These are phyloP conservation scores for Oligia fasciuncula DNA, from an alignment of 2,888 invertebrate species.

Conservation along the genomic window DNA sequence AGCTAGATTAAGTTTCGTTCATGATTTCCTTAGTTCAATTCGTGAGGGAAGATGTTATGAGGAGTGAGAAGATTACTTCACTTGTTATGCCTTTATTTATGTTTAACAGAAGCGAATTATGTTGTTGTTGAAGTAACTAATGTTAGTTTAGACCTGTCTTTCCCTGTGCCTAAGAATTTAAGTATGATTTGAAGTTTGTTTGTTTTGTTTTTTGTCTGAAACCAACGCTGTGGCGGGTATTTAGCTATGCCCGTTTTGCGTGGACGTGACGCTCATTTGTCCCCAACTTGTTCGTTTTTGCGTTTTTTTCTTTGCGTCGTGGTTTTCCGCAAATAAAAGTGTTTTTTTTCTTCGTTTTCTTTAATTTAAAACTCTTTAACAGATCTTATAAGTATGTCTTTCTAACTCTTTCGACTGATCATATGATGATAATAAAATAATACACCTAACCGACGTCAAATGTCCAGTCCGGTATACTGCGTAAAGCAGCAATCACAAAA, in stretches of 20 bases:
- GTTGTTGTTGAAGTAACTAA: not conserved
- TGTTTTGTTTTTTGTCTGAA: not conserved
- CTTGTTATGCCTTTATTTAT: not conserved
- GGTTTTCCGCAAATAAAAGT: not conserved
- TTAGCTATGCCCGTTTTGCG: not conserved
- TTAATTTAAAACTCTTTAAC: not conserved
- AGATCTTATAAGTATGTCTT: not conserved
- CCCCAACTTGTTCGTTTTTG: not conserved
- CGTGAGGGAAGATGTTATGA: slow-evolving; percentile 20
- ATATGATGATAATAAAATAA: not conserved
- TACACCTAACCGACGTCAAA: not conserved
- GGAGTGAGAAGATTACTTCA: slow-evolving; percentile 16
- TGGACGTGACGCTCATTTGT: not conserved
- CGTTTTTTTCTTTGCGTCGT: not conserved
- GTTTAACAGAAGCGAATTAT: not conserved
- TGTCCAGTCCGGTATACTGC: not conserved
- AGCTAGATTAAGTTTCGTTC: slow-evolving; percentile 51
- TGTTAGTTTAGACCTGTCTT: not conserved
- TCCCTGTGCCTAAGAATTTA: not conserved
- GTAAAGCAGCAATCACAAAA: slow-evolving; percentile 12
- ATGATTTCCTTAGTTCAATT: slow-evolving; percentile 40
- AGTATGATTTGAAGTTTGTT: not conserved
- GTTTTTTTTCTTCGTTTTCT: not conserved
- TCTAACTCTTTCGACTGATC: not conserved
- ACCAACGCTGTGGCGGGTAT: not conserved